Percentiles rank a stretch among this genome's conserved stretches.
phyloP scores from a whole-genome alignment of 2,797 vertebrate species.

The Coccyzus lansbergi region DNA sequence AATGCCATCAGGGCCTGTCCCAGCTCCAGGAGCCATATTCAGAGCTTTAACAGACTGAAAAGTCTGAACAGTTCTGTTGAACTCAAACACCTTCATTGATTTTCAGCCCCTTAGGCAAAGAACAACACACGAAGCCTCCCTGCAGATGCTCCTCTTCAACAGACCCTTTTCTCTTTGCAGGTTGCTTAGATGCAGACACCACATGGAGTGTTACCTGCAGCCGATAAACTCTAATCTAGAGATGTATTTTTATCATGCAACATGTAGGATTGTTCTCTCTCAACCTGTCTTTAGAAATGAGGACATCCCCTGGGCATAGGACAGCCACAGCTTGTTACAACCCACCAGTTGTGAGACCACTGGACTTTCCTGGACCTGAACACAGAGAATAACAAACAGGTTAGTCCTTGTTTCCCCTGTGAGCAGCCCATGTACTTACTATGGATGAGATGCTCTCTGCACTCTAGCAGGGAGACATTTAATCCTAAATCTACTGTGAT shows the following conservation, averaged over 20 bases:
- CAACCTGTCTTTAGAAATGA: neutral
- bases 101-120: neutral
- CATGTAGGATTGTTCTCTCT: neutral
- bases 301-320: neutral
- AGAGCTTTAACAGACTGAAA: conserved; percentile 1
- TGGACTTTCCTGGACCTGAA: neutral
- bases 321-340: neutral
- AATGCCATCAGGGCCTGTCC: neutral
- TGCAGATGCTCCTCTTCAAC: neutral
- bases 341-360: neutral
- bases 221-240: neutral
- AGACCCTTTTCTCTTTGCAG: neutral
- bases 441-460: neutral
- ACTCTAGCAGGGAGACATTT: neutral
- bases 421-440: neutral
- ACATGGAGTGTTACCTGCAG: neutral
- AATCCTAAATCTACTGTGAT: neutral
- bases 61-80: neutral
- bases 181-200: neutral
- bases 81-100: neutral
- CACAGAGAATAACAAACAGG: accelerated
- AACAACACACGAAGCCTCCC: neutral
- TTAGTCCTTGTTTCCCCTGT: neutral
- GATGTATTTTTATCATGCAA: neutral
- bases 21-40: conserved; percentile 1